Base-by-base conservation (phyloP, 1,140 invertebrate species). In the Eurosta solidaginis region DNA sequence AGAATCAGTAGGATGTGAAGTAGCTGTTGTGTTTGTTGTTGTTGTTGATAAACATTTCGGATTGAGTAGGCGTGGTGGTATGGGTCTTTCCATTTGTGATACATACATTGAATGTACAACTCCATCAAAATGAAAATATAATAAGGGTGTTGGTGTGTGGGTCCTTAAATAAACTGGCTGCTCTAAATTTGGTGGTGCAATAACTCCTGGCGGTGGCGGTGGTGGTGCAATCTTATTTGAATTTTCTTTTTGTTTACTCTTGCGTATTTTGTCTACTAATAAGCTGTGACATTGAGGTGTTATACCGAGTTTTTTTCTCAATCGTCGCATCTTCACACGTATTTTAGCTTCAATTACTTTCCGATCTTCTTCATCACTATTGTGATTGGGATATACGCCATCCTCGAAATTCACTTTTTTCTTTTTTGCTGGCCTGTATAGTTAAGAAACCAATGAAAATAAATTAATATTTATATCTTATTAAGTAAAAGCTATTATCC, bases 321-420 rank as follows among this genome's bases (percentile, higher is more conserved):
- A 40, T n/a, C 74, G 50, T 14, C 63, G 33, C 25, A 80, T 42
- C 27, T 78, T 78, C 1, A 45, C 47, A 5, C 77, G 77, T 45
- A 80, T 78, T 76, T 68, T 80, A 4, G 29, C 47, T 73, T 79
- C 77, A 6, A 86, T 80, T 5, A 81, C 52, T 20, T 77, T 81
- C 1, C 84, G 84, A 77, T 87, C 85, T 76, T 87, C 85, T 49
- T 77, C 76, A 4, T 87, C 85, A 77, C 85, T 87, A 63, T 85
- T 83, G 27, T 83, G 80, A 27, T 82, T 84, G 22, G 85, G 84
- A 76, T 80, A 63, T 22, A 87, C 83, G 2, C 82, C 81, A 76
- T 87, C 85, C 77, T 85, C 84, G 14, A 87, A 87, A 29, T 82
- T 82, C 1, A 87, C 85, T 0, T 83, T 82, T 36, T 86, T 87